Evolutionary conservation across 2,113 vertebrate species (phyloP), one percentile per base, ranked within the genome.

Genomic region (Toxotes chatareus): DNA sequence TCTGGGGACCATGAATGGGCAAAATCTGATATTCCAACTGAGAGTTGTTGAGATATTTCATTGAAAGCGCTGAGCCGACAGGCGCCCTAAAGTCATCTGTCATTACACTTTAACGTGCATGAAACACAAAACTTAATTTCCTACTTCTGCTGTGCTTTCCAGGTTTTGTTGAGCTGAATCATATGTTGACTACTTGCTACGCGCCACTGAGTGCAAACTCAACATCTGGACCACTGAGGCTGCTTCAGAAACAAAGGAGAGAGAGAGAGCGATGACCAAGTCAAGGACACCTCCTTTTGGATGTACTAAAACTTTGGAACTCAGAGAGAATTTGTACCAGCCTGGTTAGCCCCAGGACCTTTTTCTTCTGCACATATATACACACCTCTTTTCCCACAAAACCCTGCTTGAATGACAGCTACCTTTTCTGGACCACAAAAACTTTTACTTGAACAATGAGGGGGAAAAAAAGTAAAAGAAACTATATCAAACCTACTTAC

Each of bases 141-240:
- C 71, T 55, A 4, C 95, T 71, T 66, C n/a, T 61, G 55, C 17
- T 87, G 55, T 91, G 91, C 91, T 94, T 94, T 76, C 40, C 78
- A 96, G 96, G 94, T 97, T 98, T 96, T 97, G 89, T 92, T 92
- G 96, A 97, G 96, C 94, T 96, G 95, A 96, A 93, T 95, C 95
- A 95, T 94, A 96, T 95, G 96, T 96, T 96, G 93, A 94, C 88
- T 93, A 91, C 89, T 93, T 90, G 89, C 91, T 88, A 91, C 89
- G 90, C 71, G 80, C 83, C 85, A 86, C 89, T 83, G 92, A 91
- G 92, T 90, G 91, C 88, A 90, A 84, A 92, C 90, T 85, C 83
- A 86, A 86, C 90, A 88, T 90, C 87, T 85, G 89, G 92, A 91
- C 86, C 87, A 88, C 86, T 73, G 88, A 88, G 91, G 88, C 92